A percentile compares a stretch with the other conserved stretches of the same genome.
Evolutionary conservation across 2,888 invertebrate genomes (phyloP).

Genomic region (Dermolepida albohirtum): DNA sequence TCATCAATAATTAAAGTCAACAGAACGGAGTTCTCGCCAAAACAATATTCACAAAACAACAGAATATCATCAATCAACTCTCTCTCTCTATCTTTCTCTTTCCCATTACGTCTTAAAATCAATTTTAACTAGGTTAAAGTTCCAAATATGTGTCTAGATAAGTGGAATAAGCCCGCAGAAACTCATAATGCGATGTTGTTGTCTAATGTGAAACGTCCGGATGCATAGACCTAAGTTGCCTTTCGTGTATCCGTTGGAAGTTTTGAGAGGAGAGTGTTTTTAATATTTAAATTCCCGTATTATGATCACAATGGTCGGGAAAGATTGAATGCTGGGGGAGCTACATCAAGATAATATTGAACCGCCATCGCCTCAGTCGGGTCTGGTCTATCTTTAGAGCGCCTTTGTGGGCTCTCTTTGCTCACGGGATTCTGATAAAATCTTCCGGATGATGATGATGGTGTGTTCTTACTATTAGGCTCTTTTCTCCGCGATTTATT

Average conservation of each 20-base stretch:
- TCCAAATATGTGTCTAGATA: too few species aligned
- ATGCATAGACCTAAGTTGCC: not conserved
- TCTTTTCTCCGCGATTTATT: too few species aligned
- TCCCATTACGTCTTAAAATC: too few species aligned
- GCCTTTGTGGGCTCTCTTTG: not conserved
- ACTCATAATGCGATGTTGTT: too few species aligned
- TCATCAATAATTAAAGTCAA: too few species aligned
- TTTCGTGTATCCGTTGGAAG: not conserved
- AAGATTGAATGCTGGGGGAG: constrained; percentile 1
- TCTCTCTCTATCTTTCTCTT: too few species aligned
- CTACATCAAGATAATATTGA: constrained; percentile 17
- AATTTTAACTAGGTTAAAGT: too few species aligned
- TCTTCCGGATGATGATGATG: not conserved
- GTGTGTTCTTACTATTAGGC: not conserved
- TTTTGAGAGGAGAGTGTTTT: constrained; percentile 2
- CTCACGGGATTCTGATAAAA: not conserved
- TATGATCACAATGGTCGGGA: not conserved
- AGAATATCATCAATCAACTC: too few species aligned
- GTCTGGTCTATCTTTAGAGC: not conserved
- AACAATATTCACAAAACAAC: too few species aligned
- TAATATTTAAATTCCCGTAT: constrained; percentile 6
- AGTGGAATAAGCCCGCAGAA: too few species aligned
- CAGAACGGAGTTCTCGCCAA: too few species aligned
- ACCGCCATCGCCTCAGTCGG: not conserved
- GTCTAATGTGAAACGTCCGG: too few species aligned